These are phyloP conservation scores for Mionectes macconnelli DNA, from an alignment of 2,113 vertebrate species.

Conservation along the genomic window DNA sequence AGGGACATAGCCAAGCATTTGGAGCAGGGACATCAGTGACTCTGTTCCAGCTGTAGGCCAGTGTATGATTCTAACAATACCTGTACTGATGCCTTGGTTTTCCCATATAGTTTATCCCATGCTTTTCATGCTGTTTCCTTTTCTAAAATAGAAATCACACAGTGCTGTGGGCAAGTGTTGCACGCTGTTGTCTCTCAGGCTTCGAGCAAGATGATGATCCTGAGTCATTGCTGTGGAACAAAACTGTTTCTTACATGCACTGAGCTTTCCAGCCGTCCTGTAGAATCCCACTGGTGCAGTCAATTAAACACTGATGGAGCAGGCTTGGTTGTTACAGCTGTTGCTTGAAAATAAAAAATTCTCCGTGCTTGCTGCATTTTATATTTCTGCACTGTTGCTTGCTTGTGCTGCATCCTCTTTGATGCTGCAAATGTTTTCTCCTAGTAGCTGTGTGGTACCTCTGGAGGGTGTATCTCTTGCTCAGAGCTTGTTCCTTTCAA, in stretches of 20 bases:
- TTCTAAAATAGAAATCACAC: not conserved
- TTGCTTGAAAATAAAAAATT: not conserved
- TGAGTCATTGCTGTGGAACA: conserved; percentile 18
- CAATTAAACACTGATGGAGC: not conserved
- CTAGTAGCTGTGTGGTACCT: not conserved
- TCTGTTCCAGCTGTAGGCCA: not conserved
- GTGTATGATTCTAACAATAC: not conserved
- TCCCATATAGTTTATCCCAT: not conserved
- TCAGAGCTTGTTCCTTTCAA: not conserved
- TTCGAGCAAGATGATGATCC: not conserved
- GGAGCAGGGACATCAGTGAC: not conserved
- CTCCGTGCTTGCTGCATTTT: not conserved
- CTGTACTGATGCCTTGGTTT: not conserved
- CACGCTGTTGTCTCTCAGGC: not conserved
- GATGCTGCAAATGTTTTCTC: not conserved
- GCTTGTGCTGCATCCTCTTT: not conserved
- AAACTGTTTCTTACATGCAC: not conserved
- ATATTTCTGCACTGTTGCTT: not conserved
- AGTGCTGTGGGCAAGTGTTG: not conserved
- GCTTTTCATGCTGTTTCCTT: not conserved
- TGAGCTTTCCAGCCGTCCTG: not conserved
- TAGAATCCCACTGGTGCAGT: not conserved
- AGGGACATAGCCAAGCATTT: not conserved
- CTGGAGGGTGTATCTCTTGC: not conserved
- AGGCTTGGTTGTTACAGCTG: not conserved